Conservation (phyloP, 2,797 vertebrate genomes). For the Brachyalestes nurse region DNA sequence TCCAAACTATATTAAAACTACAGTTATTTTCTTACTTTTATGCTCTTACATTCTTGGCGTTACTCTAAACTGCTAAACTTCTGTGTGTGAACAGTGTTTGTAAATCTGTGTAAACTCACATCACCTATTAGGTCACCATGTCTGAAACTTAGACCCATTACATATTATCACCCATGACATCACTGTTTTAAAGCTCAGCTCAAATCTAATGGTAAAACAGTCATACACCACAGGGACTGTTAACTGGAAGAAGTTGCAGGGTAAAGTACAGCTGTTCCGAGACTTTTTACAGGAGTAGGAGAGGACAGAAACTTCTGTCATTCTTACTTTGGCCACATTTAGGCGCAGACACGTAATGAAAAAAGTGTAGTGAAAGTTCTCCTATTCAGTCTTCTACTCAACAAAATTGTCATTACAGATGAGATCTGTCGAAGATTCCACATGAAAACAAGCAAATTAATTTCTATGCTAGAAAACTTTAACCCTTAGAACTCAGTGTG, state of each 20-base stretch:
- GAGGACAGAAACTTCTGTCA: background rate
- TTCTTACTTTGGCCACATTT: too few relatives aligned
- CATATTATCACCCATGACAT: background rate
- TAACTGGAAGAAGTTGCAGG: conserved; percentile 61
- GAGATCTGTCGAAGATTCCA: too few relatives aligned
- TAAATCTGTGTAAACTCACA: background rate
- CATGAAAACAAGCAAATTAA: too few relatives aligned
- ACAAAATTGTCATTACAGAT: too few relatives aligned
- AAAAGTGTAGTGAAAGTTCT: too few relatives aligned
- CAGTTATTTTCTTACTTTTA: background rate
- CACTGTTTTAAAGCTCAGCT: background rate
- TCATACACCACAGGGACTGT: too few relatives aligned
- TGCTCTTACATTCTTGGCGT: background rate
- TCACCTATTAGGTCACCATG: background rate
- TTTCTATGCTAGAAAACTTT: too few relatives aligned
- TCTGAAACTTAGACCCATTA: background rate
- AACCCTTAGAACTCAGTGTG: too few relatives aligned
- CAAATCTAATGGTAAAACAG: background rate
- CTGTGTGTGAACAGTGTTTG: background rate
- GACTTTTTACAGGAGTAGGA: background rate
- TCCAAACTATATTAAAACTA: background rate
- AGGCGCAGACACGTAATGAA: too few relatives aligned
- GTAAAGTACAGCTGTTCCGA: conserved; percentile 39
- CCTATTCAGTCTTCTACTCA: too few relatives aligned
- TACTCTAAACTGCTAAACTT: background rate